Evolutionary conservation across 1,140 invertebrate species (phyloP).

Genomic region (Chironomus striatipennis): DNA sequence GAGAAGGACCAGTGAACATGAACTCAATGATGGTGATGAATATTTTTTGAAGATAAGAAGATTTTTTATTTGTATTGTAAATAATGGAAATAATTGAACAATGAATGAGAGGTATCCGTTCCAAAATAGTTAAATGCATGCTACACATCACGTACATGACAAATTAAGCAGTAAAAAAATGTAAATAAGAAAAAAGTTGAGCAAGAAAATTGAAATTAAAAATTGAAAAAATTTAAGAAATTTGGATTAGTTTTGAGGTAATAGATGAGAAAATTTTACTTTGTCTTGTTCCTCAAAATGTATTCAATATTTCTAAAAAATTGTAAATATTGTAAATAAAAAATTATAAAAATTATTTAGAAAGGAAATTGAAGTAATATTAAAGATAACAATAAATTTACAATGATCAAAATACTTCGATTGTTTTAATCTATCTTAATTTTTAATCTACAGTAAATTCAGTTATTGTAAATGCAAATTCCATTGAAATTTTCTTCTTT

Average conservation of each 20-base stretch:
- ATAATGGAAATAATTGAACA: neutral
- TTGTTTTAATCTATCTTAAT: too few relatives aligned
- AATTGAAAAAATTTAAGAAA: neutral
- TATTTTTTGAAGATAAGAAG: neutral
- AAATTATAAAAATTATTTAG: too few relatives aligned
- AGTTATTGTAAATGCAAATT: too few relatives aligned
- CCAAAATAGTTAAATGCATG: neutral
- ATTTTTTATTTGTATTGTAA: conserved; percentile 18
- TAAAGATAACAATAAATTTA: too few relatives aligned
- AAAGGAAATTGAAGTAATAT: too few relatives aligned
- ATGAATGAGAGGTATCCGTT: conserved; percentile 9
- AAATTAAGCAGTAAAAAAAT: neutral
- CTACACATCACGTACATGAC: too few relatives aligned
- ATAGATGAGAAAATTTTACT: neutral
- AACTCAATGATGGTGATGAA: neutral
- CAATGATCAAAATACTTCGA: too few relatives aligned
- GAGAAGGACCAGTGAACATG: neutral
- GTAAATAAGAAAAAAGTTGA: neutral
- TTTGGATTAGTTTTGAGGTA: neutral
- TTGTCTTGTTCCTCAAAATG: neutral
- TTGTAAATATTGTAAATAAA: too few relatives aligned
- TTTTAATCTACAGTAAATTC: too few relatives aligned
- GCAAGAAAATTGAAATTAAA: conserved; percentile 1
- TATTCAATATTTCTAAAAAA: too few relatives aligned
- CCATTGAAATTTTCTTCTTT: too few relatives aligned